Conservation (phyloP, 2,888 invertebrate species). For the Pseudococcus jackbeardsleyi region DNA sequence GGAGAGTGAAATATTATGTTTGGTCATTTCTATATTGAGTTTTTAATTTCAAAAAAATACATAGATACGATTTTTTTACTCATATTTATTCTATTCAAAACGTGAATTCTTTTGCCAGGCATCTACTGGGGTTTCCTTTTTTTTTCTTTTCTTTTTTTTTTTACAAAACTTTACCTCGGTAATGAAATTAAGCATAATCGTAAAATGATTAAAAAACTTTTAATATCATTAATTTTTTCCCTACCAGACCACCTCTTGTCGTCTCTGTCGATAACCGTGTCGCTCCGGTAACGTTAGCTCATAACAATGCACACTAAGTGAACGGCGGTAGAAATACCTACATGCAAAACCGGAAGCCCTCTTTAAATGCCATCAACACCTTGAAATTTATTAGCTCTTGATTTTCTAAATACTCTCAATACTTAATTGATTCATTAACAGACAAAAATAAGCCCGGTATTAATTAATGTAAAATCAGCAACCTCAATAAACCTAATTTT, state of each 20-base stretch:
- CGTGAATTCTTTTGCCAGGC: too few relatives aligned
- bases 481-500: slow-evolving; percentile 48
- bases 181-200: too few relatives aligned
- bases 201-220: background rate
- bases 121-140: too few relatives aligned
- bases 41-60: too few relatives aligned
- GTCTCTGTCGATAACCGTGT: background rate
- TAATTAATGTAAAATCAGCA: slow-evolving; percentile 36
- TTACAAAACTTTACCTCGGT: too few relatives aligned
- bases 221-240: background rate
- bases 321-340: background rate
- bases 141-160: too few relatives aligned
- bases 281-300: background rate
- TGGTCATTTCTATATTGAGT: too few relatives aligned
- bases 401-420: slow-evolving; percentile 46
- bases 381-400: slow-evolving; percentile 43
- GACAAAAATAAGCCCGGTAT: slow-evolving; percentile 25
- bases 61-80: too few relatives aligned
- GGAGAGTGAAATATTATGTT: too few relatives aligned
- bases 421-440: slow-evolving; percentile 36
- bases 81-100: too few relatives aligned
- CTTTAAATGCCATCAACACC: background rate
- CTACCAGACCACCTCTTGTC: background rate
- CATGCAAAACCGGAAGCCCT: slow-evolving; percentile 17
- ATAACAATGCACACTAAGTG: background rate